Evolutionary conservation across 2,797 vertebrate species (phyloP).

Genomic region (Glossophaga mutica): DNA sequence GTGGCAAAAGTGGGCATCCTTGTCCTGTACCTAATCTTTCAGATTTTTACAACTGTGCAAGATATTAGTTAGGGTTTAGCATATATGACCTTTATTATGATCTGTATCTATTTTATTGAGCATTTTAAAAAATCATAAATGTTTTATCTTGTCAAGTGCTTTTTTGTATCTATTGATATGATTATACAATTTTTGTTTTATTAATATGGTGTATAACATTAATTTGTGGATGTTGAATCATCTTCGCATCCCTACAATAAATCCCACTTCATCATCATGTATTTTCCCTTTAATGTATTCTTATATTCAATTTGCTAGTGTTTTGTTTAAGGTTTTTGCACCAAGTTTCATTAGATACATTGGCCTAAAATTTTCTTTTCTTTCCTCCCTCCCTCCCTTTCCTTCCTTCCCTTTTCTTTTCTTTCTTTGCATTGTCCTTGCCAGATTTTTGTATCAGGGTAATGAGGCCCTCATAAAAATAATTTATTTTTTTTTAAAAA

Average conservation of each 20-base stretch:
- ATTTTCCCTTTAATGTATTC: not conserved
- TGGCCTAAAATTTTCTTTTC: not conserved
- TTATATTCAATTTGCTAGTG: not conserved
- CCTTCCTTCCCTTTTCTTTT: not conserved
- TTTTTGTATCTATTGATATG: not conserved
- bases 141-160: not conserved
- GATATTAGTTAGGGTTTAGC: not conserved
- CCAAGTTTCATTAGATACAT: not conserved
- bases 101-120: not conserved
- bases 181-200: not conserved
- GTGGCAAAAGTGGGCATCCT: not conserved
- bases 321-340: not conserved
- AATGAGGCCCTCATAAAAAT: not conserved
- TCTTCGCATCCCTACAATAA: not conserved
- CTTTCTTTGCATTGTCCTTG: not conserved
- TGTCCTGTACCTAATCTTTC: not conserved
- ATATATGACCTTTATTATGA: not conserved
- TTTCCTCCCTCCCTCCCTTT: not conserved
- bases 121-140: not conserved
- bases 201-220: not conserved
- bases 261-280: not conserved
- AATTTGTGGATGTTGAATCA: not conserved
- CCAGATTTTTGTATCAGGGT: not conserved
- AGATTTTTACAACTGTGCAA: not conserved
- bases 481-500: too few relatives aligned